phyloP scores from a whole-genome alignment of 2,888 invertebrate genomes.

The Eupithecia dodoneata region DNA sequence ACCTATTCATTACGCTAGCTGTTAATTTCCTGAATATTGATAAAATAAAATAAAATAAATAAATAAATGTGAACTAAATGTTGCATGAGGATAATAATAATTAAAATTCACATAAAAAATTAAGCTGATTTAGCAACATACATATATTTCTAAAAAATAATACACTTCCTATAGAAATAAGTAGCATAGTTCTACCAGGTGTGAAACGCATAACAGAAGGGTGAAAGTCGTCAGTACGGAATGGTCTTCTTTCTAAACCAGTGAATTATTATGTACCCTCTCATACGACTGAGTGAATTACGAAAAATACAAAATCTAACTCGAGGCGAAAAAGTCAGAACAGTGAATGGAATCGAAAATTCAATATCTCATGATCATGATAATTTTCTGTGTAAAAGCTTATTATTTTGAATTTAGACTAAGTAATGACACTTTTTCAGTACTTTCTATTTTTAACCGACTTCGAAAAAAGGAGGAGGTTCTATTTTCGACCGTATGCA shows the following conservation, averaged over 20 bases:
- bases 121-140: not conserved
- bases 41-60: too few relatives aligned
- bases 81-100: too few relatives aligned
- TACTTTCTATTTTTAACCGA: not conserved
- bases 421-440: not conserved
- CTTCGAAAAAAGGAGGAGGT: too few relatives aligned
- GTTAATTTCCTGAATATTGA: too few relatives aligned
- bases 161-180: not conserved
- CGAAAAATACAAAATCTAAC: not conserved
- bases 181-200: constrained; percentile 14
- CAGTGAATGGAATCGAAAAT: not conserved
- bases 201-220: constrained; percentile 27
- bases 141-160: too few relatives aligned
- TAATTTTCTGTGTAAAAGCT: not conserved
- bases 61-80: too few relatives aligned
- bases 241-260: constrained; percentile 41
- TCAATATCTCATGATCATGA: not conserved
- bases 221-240: constrained; percentile 32
- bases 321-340: not conserved
- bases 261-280: constrained; percentile 35
- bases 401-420: not conserved
- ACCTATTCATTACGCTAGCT: too few relatives aligned
- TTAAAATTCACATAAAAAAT: too few relatives aligned
- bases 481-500: too few relatives aligned
- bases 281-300: constrained; percentile 3